Conservation (phyloP, 2,113 vertebrate genomes). For the Silurus asotus region DNA sequence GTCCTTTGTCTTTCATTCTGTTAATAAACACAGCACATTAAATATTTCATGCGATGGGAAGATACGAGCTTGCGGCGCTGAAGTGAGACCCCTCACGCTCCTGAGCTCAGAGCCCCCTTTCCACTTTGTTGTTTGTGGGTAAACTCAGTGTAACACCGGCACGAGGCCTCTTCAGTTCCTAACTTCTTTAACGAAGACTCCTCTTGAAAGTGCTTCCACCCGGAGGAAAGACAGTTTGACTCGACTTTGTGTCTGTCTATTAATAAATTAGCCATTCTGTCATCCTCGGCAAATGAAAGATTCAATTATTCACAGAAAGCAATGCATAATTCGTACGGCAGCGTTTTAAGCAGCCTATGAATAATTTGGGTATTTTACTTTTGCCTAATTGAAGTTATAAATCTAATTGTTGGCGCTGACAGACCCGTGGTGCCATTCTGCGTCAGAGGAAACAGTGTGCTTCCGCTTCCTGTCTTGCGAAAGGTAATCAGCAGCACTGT, state of each 20-base stretch:
- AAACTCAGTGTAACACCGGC: slow-evolving; percentile 60
- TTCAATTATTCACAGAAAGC: slow-evolving; percentile 78
- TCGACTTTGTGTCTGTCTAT: slow-evolving; percentile 76
- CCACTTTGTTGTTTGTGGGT: slow-evolving; percentile 72
- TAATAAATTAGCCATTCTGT: slow-evolving; percentile 81
- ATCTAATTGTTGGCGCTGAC: slow-evolving; percentile 70
- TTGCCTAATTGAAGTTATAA: slow-evolving; percentile 76
- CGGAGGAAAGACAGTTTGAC: slow-evolving; percentile 74
- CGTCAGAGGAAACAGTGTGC: slow-evolving; percentile 64
- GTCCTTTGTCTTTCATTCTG: slow-evolving; percentile 75
- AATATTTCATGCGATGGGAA: slow-evolving; percentile 76
- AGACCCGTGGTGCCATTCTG: slow-evolving; percentile 57
- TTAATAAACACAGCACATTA: slow-evolving; percentile 78
- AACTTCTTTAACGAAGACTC: slow-evolving; percentile 77
- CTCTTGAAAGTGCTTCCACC: slow-evolving; percentile 74
- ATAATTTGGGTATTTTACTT: slow-evolving; percentile 75
- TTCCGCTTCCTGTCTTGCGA: slow-evolving; percentile 62
- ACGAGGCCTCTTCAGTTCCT: slow-evolving; percentile 64
- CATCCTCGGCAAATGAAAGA: slow-evolving; percentile 75
- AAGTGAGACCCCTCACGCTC: slow-evolving; percentile 45
- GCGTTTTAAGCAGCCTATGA: slow-evolving; percentile 74
- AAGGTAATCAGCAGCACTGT: slow-evolving; percentile 67
- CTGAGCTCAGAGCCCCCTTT: slow-evolving; percentile 23
- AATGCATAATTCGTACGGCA: slow-evolving; percentile 75
- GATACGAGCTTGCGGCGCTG: slow-evolving; percentile 64